phyloP scores from a whole-genome alignment of 2,113 vertebrate species.

The Sinocyclocheilus maitianheensis region DNA sequence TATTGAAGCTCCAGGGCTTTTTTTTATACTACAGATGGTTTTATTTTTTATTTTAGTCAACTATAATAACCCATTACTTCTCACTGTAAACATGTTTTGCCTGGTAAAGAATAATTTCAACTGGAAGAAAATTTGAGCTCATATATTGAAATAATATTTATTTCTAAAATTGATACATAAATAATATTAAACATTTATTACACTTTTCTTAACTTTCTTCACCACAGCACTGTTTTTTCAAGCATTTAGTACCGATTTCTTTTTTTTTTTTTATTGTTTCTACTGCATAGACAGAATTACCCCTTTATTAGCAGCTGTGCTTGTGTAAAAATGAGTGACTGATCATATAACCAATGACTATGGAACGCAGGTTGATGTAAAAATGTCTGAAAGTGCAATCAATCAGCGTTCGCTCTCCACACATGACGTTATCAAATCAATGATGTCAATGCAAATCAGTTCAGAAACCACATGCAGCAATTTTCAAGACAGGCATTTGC shows the following conservation, averaged over 20 bases:
- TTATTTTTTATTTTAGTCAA: too few relatives aligned
- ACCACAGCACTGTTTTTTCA: too few relatives aligned
- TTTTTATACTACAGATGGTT: too few relatives aligned
- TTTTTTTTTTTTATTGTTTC: too few relatives aligned
- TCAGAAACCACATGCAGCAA: background rate
- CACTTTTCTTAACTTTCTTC: too few relatives aligned
- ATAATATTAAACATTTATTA: background rate
- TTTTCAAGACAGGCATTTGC: constrained; percentile 9
- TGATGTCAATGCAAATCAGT: background rate
- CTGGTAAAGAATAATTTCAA: background rate
- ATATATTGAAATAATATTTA: background rate
- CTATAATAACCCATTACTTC: too few relatives aligned
- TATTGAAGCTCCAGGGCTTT: too few relatives aligned
- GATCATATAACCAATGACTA: background rate
- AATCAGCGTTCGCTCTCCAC: background rate
- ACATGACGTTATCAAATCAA: background rate
- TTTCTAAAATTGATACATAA: background rate
- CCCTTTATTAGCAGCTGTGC: background rate
- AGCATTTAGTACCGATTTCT: too few relatives aligned
- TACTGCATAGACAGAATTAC: background rate
- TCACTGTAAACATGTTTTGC: too few relatives aligned
- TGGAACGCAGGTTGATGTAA: background rate
- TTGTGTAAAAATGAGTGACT: background rate
- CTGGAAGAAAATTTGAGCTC: background rate
- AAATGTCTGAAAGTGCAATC: background rate